Evolutionary conservation across 2,888 invertebrate species (phyloP).

Genomic region (Crocallis elinguaria): DNA sequence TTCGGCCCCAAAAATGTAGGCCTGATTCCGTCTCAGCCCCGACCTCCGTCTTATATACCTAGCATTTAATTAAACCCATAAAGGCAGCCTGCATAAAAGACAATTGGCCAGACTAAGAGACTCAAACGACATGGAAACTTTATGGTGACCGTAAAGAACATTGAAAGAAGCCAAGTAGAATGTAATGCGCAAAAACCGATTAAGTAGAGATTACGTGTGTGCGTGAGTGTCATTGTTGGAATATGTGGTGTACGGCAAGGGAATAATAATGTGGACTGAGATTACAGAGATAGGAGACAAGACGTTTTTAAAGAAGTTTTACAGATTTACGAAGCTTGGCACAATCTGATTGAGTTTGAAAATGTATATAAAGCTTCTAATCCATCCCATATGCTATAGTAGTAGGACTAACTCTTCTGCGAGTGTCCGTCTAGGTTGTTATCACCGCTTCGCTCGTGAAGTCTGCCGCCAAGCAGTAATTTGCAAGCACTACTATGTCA

Average conservation of each 20-base stretch:
- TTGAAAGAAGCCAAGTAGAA: constrained; percentile 14
- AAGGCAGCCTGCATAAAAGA: constrained; percentile 33
- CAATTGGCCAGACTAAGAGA: constrained; percentile 26
- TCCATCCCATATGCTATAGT: too few species aligned
- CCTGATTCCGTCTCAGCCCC: neutral
- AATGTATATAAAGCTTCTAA: too few species aligned
- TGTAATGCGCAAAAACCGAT: constrained; percentile 17
- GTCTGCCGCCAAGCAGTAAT: too few species aligned
- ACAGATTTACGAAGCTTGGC: neutral
- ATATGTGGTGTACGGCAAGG: neutral
- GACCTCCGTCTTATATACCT: constrained; percentile 18
- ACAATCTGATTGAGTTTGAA: neutral
- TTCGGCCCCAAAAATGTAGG: neutral
- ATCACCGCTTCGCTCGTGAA: too few species aligned
- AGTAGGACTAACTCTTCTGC: too few species aligned
- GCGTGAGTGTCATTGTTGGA: constrained; percentile 12
- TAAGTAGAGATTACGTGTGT: constrained; percentile 18
- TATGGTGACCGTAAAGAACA: constrained; percentile 21
- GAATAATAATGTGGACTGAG: constrained; percentile 12
- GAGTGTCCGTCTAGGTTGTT: too few species aligned
- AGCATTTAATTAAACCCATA: constrained; percentile 35
- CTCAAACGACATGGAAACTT: constrained; percentile 27
- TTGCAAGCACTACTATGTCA: too few species aligned
- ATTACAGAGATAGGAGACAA: neutral
- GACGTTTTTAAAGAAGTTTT: neutral